A percentile compares a stretch with the other conserved stretches of the same genome.
Conservation (phyloP, 2,113 vertebrate species). For the Macaca nemestrina region DNA sequence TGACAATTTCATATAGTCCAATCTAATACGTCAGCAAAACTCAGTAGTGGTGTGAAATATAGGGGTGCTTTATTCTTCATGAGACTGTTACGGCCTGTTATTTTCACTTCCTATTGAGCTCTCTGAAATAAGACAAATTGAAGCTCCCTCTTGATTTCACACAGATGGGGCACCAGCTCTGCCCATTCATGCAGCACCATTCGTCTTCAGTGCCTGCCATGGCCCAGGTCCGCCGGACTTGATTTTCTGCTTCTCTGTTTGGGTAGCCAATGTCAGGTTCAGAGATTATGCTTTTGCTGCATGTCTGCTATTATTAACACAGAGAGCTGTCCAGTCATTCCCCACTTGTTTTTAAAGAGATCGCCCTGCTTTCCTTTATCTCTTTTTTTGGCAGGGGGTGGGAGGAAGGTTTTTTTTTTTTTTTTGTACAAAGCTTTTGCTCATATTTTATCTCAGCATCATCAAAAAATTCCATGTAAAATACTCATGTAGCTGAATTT, state of each 20-base stretch:
- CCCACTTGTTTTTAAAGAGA: neutral
- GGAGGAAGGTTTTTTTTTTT: neutral
- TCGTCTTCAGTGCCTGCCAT: neutral
- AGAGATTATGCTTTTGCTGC: neutral
- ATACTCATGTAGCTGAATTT: neutral
- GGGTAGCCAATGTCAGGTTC: neutral
- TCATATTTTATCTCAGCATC: neutral
- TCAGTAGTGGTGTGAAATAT: neutral
- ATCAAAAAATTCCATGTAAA: neutral
- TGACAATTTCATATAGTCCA: neutral
- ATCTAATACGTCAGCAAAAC: neutral
- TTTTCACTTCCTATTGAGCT: neutral
- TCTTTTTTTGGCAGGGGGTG: accelerated
- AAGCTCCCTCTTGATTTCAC: neutral
- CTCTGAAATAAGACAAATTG: neutral
- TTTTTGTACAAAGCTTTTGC: neutral
- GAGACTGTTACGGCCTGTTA: neutral
- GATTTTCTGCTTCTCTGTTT: neutral
- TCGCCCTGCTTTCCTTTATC: neutral
- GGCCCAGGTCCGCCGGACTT: neutral
- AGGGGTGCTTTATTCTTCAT: neutral
- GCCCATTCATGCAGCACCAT: accelerated
- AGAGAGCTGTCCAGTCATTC: neutral
- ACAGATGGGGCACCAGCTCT: neutral
- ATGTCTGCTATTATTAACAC: neutral